phyloP scores from a whole-genome alignment of 2,888 invertebrate species.

The Argyresthia albistria region DNA sequence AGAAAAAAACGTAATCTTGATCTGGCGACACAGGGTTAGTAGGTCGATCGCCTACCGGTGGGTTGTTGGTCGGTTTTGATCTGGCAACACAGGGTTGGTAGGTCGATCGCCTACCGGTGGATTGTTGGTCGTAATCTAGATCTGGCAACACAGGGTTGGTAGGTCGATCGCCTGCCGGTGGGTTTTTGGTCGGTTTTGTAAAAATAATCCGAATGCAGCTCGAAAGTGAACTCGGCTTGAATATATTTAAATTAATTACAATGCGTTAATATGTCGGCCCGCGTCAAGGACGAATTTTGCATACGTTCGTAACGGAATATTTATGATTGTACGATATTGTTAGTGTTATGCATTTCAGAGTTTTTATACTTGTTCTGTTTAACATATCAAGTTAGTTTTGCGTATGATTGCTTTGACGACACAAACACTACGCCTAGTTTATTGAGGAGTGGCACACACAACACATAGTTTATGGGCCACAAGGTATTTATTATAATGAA shows the following conservation, averaged over 20 bases:
- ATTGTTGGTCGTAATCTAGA: no score
- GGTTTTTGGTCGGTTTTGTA: constrained; percentile 23
- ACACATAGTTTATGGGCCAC: no score
- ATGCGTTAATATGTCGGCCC: constrained; percentile 33
- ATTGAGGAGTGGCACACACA: no score
- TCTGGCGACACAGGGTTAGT: no score
- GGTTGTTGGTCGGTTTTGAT: constrained; percentile 20
- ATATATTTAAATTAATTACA: constrained; percentile 63
- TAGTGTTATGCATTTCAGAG: constrained; percentile 13
- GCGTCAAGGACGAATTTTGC: constrained; percentile 62
- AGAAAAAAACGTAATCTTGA: no score
- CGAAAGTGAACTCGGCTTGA: constrained; percentile 44
- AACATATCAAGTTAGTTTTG: neutral
- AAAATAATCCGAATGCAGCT: constrained; percentile 40
- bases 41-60: no score
- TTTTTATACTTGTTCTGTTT: neutral
- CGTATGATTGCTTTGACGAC: neutral
- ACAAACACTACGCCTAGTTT: no score
- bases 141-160: no score
- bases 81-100: no score
- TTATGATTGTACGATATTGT: constrained; percentile 19
- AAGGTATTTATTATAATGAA: neutral
- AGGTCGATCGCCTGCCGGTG: no score
- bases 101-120: no score
- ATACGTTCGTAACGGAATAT: constrained; percentile 47